Evolutionary conservation across 2,113 vertebrate species (phyloP), one percentile per base, ranked within the genome.

Genomic region (Notothenia coriiceps): DNA sequence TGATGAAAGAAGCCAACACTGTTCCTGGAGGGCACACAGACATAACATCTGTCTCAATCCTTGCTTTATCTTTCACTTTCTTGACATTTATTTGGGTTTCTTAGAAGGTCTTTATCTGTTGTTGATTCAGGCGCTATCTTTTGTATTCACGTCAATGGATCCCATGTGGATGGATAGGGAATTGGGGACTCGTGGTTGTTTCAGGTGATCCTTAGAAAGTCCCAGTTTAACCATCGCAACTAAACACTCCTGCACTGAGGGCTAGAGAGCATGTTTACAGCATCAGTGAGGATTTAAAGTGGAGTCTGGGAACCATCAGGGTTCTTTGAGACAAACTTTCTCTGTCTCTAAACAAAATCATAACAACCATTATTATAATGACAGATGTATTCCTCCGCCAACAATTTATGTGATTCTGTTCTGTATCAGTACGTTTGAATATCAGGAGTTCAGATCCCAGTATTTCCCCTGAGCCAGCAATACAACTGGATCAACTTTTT

Each of bases 281-380:
- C 52, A 50, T 70, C 43, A 10, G 63, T 4, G 46, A 52, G 9
- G 55, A 52, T 62, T 63, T 1, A 68, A 46, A 56, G 50, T 6
- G 1, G n/a, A 59, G 63, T 56, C 77, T 74, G 78, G 78, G 78
- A 78, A 74, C 47, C 46, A 11, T 56, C 44, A 8, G 56, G 44
- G n/a, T 18, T 69, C 11, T 55, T 43, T 57, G 67, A 64, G 40
- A 59, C 7, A 17, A 54, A 46, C 44, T 13, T 22, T 18, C 11
- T 62, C 18, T 55, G 20, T 63, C 71, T 63, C 33, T 50, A 78
- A 59, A 84, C 55, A 78, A 59, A 68, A 66, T 29, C 63, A 57
- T 4, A 77, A 54, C 59, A 61, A 4, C n/a, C 5, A 15, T 78
- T 64, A 52, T 33, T 51, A n/a, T 54, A 4, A 20, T 18, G 59